Evolutionary conservation across 1,140 invertebrate species (phyloP).

Genomic region (Sitobion miscanthi): DNA sequence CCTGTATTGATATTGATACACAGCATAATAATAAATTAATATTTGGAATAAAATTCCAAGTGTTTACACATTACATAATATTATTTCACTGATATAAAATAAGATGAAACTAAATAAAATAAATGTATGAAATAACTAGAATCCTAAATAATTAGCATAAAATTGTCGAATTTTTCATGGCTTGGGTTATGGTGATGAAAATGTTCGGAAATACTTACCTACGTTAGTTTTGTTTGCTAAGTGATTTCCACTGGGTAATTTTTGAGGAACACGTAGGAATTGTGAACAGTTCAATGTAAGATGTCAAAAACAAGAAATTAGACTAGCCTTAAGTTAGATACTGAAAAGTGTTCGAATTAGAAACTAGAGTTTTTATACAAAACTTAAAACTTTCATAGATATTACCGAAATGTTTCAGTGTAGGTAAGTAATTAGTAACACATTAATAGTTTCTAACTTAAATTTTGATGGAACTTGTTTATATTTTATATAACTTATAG

Average conservation of each 20-base stretch:
- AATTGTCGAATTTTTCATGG: not conserved
- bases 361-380: not conserved
- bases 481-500: not conserved
- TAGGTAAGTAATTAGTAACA: not conserved
- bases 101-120: not conserved
- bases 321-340: not conserved
- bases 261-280: not conserved
- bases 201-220: not conserved
- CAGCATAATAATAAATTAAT: not conserved
- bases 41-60: not conserved
- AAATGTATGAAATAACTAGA: not conserved
- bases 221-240: not conserved
- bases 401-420: not conserved
- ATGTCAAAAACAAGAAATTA: not conserved
- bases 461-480: not conserved
- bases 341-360: not conserved
- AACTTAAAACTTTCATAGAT: no score
- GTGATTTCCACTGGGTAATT: not conserved
- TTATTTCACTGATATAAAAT: not conserved
- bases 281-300: not conserved
- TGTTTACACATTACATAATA: not conserved
- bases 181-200: not conserved
- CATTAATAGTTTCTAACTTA: not conserved
- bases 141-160: not conserved
- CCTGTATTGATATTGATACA: not conserved